Conservation (phyloP, 53 echinoderm and acorn worm species). For the Zoroaster sp. region DNA sequence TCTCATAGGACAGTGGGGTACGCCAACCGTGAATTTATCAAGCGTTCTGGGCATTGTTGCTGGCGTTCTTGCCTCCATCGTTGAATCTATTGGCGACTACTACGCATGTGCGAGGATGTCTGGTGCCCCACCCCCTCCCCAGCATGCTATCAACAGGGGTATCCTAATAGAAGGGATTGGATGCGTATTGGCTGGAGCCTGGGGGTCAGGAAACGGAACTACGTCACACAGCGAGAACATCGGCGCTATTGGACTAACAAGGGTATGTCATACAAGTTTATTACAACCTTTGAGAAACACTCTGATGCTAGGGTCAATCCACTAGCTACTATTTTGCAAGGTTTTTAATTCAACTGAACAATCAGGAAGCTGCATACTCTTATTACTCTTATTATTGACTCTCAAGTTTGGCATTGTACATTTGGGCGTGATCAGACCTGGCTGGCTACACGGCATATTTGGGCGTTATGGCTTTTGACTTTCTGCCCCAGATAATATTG, state of each 20-base stretch:
- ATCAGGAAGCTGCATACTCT: no score
- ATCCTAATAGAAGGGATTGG: conserved; percentile 78
- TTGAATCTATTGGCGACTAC: conserved; percentile 88
- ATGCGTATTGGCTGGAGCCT: conserved; percentile 65
- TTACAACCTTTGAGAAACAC: no score
- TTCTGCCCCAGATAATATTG: neutral
- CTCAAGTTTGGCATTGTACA: no score
- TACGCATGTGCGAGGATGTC: conserved; percentile 85
- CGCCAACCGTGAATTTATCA: conserved; percentile 71
- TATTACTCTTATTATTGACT: no score
- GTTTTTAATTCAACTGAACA: no score
- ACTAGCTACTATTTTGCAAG: no score
- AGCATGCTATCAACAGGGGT: conserved; percentile 75
- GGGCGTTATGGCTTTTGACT: neutral
- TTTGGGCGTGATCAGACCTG: no score
- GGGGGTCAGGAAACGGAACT: conserved; percentile 66
- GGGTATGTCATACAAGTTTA: no score
- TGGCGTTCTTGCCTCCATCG: conserved; percentile 82
- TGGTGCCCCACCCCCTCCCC: conserved; percentile 83
- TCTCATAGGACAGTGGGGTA: conserved; percentile 79
- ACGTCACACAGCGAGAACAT: conserved; percentile 92
- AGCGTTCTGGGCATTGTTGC: conserved; percentile 79
- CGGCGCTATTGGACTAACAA: conserved; percentile 87
- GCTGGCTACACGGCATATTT: no score
- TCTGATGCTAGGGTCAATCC: no score